phyloP scores from a whole-genome alignment of 2,797 vertebrate genomes.

The Rachycentron canadum region DNA sequence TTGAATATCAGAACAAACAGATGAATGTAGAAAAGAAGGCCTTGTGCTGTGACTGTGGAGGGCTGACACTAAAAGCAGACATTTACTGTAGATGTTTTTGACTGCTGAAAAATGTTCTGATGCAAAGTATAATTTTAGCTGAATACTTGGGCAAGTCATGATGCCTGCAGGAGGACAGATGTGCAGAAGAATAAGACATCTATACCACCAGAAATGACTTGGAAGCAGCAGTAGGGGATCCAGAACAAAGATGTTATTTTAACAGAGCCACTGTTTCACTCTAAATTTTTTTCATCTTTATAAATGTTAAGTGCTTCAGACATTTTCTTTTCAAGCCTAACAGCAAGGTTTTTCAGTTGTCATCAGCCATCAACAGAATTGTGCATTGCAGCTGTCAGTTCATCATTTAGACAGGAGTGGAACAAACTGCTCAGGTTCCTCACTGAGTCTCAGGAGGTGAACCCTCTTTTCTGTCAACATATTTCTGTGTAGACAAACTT shows the following conservation, averaged over 20 bases:
- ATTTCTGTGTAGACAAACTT: neutral
- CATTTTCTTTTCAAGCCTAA: neutral
- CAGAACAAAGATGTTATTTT: neutral
- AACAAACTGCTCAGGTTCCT: neutral
- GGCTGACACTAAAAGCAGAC: neutral
- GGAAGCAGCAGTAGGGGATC: neutral
- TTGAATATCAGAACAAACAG: slow-evolving; percentile 19
- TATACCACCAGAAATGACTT: neutral
- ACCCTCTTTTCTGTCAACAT: neutral
- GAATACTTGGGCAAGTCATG: neutral
- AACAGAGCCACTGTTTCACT: neutral
- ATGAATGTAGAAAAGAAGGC: slow-evolving; percentile 15
- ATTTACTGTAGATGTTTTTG: slow-evolving; percentile 3
- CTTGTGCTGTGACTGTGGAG: slow-evolving; percentile 1
- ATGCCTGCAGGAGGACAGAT: neutral
- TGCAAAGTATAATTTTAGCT: slow-evolving; percentile 13
- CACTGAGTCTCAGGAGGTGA: neutral
- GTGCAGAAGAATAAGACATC: neutral
- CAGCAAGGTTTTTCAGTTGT: neutral
- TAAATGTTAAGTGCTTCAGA: neutral
- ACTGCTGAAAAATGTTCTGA: neutral
- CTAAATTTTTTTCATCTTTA: neutral
- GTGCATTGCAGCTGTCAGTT: neutral
- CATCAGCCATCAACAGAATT: neutral
- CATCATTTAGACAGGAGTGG: neutral